Evolutionary conservation across 2,113 vertebrate genomes (phyloP).

Genomic region (Plectropomus leopardus): DNA sequence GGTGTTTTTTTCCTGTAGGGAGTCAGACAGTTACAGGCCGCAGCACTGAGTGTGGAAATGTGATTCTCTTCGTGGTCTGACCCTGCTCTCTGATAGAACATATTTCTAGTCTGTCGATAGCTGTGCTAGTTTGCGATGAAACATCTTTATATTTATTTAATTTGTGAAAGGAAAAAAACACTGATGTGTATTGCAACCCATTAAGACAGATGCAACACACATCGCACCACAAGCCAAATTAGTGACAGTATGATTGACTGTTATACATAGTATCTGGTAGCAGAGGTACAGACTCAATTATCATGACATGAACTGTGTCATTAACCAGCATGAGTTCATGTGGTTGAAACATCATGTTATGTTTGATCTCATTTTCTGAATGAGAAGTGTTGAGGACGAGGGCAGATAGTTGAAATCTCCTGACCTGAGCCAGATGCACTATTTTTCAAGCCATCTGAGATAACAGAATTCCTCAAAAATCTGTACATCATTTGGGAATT

Average conservation of each 20-base stretch:
- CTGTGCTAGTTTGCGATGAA: neutral
- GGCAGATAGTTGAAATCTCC: neutral
- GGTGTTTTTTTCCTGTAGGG: conserved; percentile 47
- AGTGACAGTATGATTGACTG: conserved; percentile 14
- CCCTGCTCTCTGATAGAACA: neutral
- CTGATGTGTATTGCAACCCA: neutral
- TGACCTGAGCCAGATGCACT: neutral
- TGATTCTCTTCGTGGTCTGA: conserved; percentile 30
- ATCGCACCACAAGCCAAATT: neutral
- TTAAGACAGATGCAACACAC: neutral
- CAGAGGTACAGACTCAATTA: conserved; percentile 10
- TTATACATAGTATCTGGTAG: neutral
- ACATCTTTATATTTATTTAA: neutral
- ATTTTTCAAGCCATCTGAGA: too few relatives aligned
- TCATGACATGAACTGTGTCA: conserved; percentile 4
- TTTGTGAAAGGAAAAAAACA: neutral
- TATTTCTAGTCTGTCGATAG: conserved; percentile 1
- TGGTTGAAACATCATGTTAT: neutral
- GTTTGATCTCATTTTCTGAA: neutral
- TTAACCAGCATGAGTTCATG: conserved; percentile 3
- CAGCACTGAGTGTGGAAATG: conserved; percentile 51
- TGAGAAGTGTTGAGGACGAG: neutral
- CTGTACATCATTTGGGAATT: too few relatives aligned
- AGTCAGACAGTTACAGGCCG: conserved; percentile 42
- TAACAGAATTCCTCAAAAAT: too few relatives aligned